These are phyloP conservation scores for Parnassius apollo DNA, from an alignment of 2,888 invertebrate genomes.

Conservation along the genomic window DNA sequence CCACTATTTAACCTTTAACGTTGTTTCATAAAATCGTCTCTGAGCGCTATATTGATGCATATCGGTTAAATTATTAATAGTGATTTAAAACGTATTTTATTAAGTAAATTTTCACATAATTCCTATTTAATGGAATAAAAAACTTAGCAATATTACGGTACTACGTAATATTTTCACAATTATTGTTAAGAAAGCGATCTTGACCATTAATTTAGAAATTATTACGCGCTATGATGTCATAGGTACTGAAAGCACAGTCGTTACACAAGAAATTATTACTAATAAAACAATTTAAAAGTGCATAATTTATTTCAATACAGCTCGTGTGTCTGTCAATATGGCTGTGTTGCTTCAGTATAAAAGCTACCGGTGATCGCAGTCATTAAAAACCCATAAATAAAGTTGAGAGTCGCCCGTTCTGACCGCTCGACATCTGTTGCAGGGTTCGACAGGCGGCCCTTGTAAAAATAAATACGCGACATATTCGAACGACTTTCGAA, in stretches of 20 bases:
- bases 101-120: conserved; percentile 9
- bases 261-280: background rate
- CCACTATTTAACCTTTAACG: conserved; percentile 50
- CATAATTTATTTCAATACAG: conserved; percentile 10
- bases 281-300: conserved; percentile 6
- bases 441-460: conserved; percentile 50
- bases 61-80: conserved; percentile 19
- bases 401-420: conserved; percentile 43
- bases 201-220: no score
- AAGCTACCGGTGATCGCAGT: conserved; percentile 36
- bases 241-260: background rate
- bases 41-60: conserved; percentile 25
- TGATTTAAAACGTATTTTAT: conserved; percentile 9
- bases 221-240: no score
- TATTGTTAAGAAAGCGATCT: background rate
- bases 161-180: background rate
- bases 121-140: background rate
- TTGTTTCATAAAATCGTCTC: conserved; percentile 30
- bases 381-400: conserved; percentile 78
- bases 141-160: no score
- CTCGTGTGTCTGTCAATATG: conserved; percentile 28
- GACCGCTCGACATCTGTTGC: conserved; percentile 63
- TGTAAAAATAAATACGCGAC: conserved; percentile 50
- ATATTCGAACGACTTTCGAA: conserved; percentile 26
- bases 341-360: conserved; percentile 29